Base-by-base conservation (phyloP, 1,140 invertebrate genomes). In the Asbolus verrucosus region DNA sequence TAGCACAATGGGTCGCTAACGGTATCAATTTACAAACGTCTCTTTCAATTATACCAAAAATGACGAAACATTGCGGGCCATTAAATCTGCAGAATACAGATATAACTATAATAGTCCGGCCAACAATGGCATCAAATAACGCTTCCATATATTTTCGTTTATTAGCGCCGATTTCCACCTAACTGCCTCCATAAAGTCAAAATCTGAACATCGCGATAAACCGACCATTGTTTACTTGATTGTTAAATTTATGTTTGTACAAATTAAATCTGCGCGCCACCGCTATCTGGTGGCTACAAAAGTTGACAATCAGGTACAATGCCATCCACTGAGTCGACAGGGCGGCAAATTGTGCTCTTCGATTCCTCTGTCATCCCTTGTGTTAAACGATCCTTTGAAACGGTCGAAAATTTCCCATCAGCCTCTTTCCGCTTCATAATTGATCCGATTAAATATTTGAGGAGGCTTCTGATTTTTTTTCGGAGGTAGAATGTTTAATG, bases 241-340 rank as follows among this genome's bases (percentile, higher is more conserved):
- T 81, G 79, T 81, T 76, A 76, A 80, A 81, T 81, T 81, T 80
- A 80, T 79, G 80, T 80, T 80, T 78, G 79, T 80, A 80, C 80
- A 81, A 81, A 81, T 80, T 81, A 80, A 81, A 81, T 81, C 77
- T 77, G 78, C 69, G 71, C 73, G 46, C 75, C 67, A 72, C 68
- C 68, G 76, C 73, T 80, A 78, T 79, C 79, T 78, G 70, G 67
- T 67, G 73, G 77, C 73, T 71, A 79, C 79, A 78, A 80, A 78
- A 79, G 76, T 79, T 78, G 75, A 78, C 76, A 77, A 78, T 78
- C 75, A 74, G 69, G 65, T 68, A 70, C 67, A 76, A 68, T 65
- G 62, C 39, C 68, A 21, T 18, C 59, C 65, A 24, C 30, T 9
- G 59, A 67, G 27, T 14, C 38, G 18, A 38, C 18, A 9, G 59